These are phyloP conservation scores for Sebastes elongatus DNA, from an alignment of 2,797 vertebrate species.

Conservation along the genomic window DNA sequence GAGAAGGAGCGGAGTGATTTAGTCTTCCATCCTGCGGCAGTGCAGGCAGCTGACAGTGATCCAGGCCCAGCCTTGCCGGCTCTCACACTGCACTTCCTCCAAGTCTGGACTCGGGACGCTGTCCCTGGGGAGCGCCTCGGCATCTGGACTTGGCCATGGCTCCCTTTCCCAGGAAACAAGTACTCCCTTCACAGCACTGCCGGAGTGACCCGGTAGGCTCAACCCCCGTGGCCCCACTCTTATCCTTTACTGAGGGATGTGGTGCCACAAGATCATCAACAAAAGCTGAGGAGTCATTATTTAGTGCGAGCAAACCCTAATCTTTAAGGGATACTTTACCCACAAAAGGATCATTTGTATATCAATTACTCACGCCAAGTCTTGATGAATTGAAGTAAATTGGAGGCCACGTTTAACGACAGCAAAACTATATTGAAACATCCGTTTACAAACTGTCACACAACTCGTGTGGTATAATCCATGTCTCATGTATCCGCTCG, in stretches of 20 bases:
- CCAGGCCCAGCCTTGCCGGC: constrained; percentile 76
- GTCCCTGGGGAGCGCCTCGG: constrained; percentile 86
- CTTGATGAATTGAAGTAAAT: not conserved
- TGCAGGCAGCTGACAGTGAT: constrained; percentile 79
- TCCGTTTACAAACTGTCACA: not conserved
- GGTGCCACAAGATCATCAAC: constrained; percentile 44
- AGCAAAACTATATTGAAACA: not conserved
- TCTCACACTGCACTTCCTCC: constrained; percentile 85
- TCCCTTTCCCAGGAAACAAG: constrained; percentile 94
- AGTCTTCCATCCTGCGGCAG: constrained; percentile 73
- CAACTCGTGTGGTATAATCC: not conserved
- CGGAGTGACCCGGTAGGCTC: constrained; percentile 76
- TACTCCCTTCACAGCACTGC: constrained; percentile 81
- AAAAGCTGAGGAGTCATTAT: constrained; percentile 22
- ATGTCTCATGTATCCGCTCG: not conserved
- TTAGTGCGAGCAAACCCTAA: not conserved
- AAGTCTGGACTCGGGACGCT: constrained; percentile 78
- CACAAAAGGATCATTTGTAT: not conserved
- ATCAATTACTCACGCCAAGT: not conserved
- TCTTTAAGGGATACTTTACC: not conserved
- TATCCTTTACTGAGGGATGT: constrained; percentile 45
- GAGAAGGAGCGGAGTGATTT: constrained; percentile 75
- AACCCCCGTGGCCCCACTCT: constrained; percentile 27
- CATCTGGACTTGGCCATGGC: constrained; percentile 91
- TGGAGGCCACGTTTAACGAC: not conserved